Evolutionary conservation across 2,113 vertebrate species (phyloP), one percentile per base, ranked within the genome.

Genomic region (Odontesthes bonariensis): DNA sequence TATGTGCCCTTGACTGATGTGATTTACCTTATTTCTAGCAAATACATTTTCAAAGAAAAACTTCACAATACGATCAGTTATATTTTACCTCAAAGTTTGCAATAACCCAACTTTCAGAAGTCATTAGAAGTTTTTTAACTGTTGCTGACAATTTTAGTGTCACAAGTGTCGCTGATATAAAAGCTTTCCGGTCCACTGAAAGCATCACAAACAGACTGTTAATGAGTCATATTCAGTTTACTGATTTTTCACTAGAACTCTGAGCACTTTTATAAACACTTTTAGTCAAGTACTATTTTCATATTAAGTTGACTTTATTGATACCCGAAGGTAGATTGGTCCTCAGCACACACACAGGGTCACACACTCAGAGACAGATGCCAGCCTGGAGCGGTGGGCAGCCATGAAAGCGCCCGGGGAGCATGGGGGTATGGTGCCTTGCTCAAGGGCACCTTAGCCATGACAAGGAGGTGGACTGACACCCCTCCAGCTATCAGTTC

Each of bases 71-170:
- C 8, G 13, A 63, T 68, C 82, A 47, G 78, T 80, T 72, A 76
- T 64, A 78, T 72, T 52, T 79, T 56, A 73, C 52, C 72, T 69
- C 64, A 77, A 83, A 65, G 64, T 81, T 80, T 35, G 58, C 69
- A 82, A 84, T 86, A 81, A 80, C 54, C 52, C 73, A 79, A 87
- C 82, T 69, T 83, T 82, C 49, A 77, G 58, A 83, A 71, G 55
- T 62, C 55, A 81, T 85, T 66, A 69, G 74, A 49, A 79, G 22
- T 83, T 75, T 73, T 82, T 75, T 72, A 70, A 78, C 53, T 66
- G 69, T 78, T 79, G 53, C 47, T 73, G 76, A 85, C 75, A 86
- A 67, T 80, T 84, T 87, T 79, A 89, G 60, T 75, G 32, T 62
- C 61, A 53, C 4, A 35, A 68, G 60, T 57, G 54, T 46, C 58